Evolutionary conservation across 2,888 invertebrate genomes (phyloP).

Genomic region (Hofmannophila pseudospretella): DNA sequence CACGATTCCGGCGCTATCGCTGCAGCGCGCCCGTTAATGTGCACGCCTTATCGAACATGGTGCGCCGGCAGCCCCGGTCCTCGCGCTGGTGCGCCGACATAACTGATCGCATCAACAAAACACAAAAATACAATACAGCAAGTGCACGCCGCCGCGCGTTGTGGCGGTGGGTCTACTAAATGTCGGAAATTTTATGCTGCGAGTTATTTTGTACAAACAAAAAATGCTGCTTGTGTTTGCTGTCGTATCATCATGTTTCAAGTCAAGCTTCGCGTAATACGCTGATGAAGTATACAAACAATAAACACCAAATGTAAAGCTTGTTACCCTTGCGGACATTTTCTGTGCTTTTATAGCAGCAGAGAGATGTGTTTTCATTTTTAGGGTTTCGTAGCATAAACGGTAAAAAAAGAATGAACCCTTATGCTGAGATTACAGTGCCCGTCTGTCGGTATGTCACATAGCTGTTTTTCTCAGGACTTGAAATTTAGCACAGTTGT

Average conservation of each 20-base stretch:
- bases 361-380: too few relatives aligned
- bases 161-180: slow-evolving; percentile 6
- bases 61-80: slow-evolving; percentile 28
- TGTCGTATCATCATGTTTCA: background rate
- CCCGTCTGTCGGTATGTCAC: too few relatives aligned
- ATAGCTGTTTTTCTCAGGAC: too few relatives aligned
- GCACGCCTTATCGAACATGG: slow-evolving; percentile 68
- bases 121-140: slow-evolving; percentile 36
- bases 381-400: too few relatives aligned
- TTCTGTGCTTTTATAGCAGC: too few relatives aligned
- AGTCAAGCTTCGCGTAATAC: background rate
- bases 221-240: background rate
- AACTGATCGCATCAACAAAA: slow-evolving; percentile 49
- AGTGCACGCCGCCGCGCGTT: slow-evolving; percentile 14
- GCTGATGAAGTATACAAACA: background rate
- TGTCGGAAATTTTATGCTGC: background rate
- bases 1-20: slow-evolving; percentile 71
- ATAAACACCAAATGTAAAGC: too few relatives aligned
- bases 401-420: too few relatives aligned
- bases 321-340: too few relatives aligned
- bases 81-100: slow-evolving; percentile 30
- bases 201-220: slow-evolving; percentile 3
- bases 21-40: slow-evolving; percentile 69
- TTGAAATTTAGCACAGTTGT: too few relatives aligned
- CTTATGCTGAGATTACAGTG: too few relatives aligned